Evolutionary conservation across 1,140 invertebrate genomes (phyloP).

Genomic region (Atta texana): DNA sequence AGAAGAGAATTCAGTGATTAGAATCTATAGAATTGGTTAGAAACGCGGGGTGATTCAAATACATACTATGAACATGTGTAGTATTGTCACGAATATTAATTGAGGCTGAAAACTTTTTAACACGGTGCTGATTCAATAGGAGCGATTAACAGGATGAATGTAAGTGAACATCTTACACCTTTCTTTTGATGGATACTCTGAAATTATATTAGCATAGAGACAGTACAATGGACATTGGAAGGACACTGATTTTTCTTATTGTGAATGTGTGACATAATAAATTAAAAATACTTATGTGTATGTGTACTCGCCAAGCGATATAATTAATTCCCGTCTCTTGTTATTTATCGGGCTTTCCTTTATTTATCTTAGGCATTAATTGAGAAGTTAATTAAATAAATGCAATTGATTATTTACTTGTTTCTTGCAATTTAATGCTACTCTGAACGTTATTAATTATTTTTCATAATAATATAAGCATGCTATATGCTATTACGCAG

Average conservation of each 20-base stretch:
- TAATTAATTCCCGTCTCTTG: slow-evolving; percentile 28
- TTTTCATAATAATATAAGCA: neutral
- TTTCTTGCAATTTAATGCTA: slow-evolving; percentile 3
- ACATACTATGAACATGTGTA: slow-evolving; percentile 38
- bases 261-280: slow-evolving; percentile 78
- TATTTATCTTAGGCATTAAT: slow-evolving; percentile 26
- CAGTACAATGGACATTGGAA: slow-evolving; percentile 52
- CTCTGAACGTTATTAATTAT: neutral
- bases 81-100: slow-evolving; percentile 57
- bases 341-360: slow-evolving; percentile 34
- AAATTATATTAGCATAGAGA: slow-evolving; percentile 44
- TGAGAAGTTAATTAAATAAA: slow-evolving; percentile 45
- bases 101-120: slow-evolving; percentile 30
- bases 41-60: neutral
- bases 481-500: neutral
- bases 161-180: slow-evolving; percentile 31
- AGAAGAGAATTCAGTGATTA: neutral
- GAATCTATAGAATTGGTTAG: slow-evolving; percentile 27
- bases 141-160: slow-evolving; percentile 21
- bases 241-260: slow-evolving; percentile 73
- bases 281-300: slow-evolving; percentile 72
- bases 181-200: slow-evolving; percentile 42
- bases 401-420: slow-evolving; percentile 4
- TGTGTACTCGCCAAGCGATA: slow-evolving; percentile 5
- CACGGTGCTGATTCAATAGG: slow-evolving; percentile 32